A percentile compares a stretch with the other conserved stretches of the same genome.
Conservation (phyloP, 2,888 invertebrate genomes). For the Rotaria sp. region DNA sequence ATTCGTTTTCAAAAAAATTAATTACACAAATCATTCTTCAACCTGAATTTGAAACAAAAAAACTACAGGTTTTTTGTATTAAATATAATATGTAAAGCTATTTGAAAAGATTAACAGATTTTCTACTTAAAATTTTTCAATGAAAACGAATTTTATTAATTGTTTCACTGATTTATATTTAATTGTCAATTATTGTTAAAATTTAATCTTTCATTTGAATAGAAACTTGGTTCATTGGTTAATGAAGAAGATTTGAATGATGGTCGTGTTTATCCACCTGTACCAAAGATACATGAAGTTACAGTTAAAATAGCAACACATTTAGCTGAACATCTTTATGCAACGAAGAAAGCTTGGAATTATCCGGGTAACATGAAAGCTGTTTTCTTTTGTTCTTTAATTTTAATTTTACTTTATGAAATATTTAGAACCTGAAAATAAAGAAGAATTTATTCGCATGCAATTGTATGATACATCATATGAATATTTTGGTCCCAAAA, state of each 20-base stretch:
- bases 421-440: slow-evolving; percentile 56
- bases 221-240: slow-evolving; percentile 68
- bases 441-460: slow-evolving; percentile 57
- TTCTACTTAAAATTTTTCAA: too few species aligned
- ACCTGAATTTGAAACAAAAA: too few species aligned
- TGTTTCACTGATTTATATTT: too few species aligned
- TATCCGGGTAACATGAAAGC: slow-evolving; percentile 52
- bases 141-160: too few species aligned
- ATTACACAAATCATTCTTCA: too few species aligned
- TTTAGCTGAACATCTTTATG: slow-evolving; percentile 74
- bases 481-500: slow-evolving; percentile 32
- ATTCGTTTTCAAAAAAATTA: too few species aligned
- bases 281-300: slow-evolving; percentile 72
- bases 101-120: too few species aligned
- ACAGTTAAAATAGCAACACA: slow-evolving; percentile 77
- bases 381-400: neutral
- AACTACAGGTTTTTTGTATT: too few species aligned
- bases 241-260: slow-evolving; percentile 69
- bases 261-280: slow-evolving; percentile 84
- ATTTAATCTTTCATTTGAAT: neutral
- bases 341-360: slow-evolving; percentile 55
- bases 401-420: neutral
- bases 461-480: slow-evolving; percentile 53
- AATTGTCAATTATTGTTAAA: too few species aligned
- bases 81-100: too few species aligned